Base-by-base conservation (phyloP, 2,888 invertebrate species). In the Tanytarsus gracilentus region DNA sequence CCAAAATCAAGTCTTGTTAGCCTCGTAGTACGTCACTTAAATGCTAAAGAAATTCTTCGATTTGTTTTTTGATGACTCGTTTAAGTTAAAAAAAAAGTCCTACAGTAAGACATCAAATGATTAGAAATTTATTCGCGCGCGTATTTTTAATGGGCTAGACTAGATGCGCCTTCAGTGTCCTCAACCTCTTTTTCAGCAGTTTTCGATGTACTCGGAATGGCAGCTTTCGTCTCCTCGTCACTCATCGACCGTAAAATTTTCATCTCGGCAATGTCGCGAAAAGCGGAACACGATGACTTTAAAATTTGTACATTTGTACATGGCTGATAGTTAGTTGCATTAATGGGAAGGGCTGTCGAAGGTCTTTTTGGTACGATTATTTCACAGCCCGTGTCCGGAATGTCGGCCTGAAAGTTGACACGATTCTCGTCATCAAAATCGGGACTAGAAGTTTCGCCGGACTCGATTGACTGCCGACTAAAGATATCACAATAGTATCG, bases 331-430 rank as follows among this genome's bases (percentile, higher is more conserved):
- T 30, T 58, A 6, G 58, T 14, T 9, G 4, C 25, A 16, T 50
- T n/a, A 18, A 26, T 36, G 26, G 44, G 25, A 27, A 26, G n/a
- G 4, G 18, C 21, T 18, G 25, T 7, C 7, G 27, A 16, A 29
- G 58, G 58, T 48, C 48, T 58, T 58, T 58, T 58, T 58, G 58
- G 58, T 58, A 48, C 21, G 21, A 58, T 26, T 7, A 58, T 40
- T 16, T 58, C 58, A 58, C 58, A 44, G 58, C 58, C 48, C 18
- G 29, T 18, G 27, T 44, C n/a, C n/a, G 44, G 58, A 58, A 58
- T 48, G 44, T 26, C 44, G 11, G 48, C 29, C 2, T 48, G 40
- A 29, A 58, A 58, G 5, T 58, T 58, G 16, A 58, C 30, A 8
- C 58, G 48, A 18, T 51, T 30, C 26, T 58, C 58, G 29, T 56